phyloP scores from a whole-genome alignment of 2,113 vertebrate genomes.

The Triplophysa dalaica region DNA sequence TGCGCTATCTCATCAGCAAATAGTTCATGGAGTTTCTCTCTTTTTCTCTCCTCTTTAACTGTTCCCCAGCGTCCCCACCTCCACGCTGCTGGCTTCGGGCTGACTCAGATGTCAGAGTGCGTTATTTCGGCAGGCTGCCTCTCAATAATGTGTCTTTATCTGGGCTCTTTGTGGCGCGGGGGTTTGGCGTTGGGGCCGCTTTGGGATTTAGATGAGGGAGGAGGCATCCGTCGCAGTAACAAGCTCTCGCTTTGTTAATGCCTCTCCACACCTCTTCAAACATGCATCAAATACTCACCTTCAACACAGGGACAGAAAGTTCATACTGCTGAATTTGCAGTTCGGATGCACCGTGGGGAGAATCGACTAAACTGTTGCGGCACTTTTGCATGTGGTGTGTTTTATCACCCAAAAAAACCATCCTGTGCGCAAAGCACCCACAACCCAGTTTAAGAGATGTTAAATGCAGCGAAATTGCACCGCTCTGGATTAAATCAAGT shows the following conservation, averaged over 20 bases:
- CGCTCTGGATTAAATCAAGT: too few relatives aligned
- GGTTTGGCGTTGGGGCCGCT: conserved; percentile 23
- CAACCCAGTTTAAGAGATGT: too few relatives aligned
- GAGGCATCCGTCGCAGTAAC: conserved; percentile 23
- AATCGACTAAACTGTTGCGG: too few relatives aligned
- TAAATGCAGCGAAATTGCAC: too few relatives aligned
- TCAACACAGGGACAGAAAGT: conserved; percentile 1
- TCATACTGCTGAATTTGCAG: conserved; percentile 30
- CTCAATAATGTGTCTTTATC: conserved; percentile 60
- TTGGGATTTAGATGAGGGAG: conserved; percentile 37
- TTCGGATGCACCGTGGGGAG: background rate
- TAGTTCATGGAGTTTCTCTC: conserved; percentile 34
- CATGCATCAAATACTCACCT: conserved; percentile 22
- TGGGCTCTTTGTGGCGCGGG: conserved; percentile 36
- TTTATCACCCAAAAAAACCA: too few relatives aligned
- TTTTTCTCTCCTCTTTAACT: conserved; percentile 33
- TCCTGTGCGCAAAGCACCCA: too few relatives aligned
- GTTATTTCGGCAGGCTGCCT: conserved; percentile 56
- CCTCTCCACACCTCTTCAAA: conserved; percentile 28
- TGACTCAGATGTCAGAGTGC: conserved; percentile 56
- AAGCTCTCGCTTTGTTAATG: conserved; percentile 27
- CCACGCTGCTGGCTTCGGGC: conserved; percentile 38
- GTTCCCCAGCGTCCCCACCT: conserved; percentile 14
- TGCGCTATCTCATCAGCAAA: conserved; percentile 23
- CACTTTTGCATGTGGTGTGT: background rate